Percentiles rank a stretch among this genome's conserved stretches.
These are phyloP conservation scores for Caiman crocodilus DNA, from an alignment of 2,797 vertebrate species.

Conservation along the genomic window DNA sequence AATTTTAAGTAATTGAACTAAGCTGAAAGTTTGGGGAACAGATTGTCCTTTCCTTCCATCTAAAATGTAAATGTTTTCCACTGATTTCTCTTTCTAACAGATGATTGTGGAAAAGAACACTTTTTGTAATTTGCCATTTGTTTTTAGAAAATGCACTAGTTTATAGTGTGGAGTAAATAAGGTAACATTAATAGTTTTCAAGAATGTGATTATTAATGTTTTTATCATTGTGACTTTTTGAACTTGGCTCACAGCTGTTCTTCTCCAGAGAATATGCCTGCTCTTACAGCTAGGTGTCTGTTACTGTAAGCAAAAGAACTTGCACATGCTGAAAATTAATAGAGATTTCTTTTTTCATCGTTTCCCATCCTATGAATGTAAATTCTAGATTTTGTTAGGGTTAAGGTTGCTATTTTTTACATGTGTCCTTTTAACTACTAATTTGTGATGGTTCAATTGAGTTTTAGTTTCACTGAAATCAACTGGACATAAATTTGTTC, in stretches of 20 bases:
- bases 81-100: background rate
- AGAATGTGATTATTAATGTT: background rate
- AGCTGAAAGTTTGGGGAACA: no score
- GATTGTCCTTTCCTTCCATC: background rate
- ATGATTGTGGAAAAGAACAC: background rate
- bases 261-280: background rate
- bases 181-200: background rate
- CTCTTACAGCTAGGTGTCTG: background rate
- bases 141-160: background rate
- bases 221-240: background rate
- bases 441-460: background rate
- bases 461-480: background rate
- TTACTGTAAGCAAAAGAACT: background rate
- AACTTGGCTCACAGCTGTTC: background rate
- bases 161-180: accelerated
- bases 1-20: background rate
- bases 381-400: background rate
- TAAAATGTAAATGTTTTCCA: background rate
- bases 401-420: background rate
- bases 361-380: background rate
- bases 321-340: background rate
- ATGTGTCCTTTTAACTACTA: background rate
- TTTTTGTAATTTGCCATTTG: background rate
- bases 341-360: background rate
- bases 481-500: background rate